Conservation (phyloP, 2,888 invertebrate genomes). For the Rotaria macrura region DNA sequence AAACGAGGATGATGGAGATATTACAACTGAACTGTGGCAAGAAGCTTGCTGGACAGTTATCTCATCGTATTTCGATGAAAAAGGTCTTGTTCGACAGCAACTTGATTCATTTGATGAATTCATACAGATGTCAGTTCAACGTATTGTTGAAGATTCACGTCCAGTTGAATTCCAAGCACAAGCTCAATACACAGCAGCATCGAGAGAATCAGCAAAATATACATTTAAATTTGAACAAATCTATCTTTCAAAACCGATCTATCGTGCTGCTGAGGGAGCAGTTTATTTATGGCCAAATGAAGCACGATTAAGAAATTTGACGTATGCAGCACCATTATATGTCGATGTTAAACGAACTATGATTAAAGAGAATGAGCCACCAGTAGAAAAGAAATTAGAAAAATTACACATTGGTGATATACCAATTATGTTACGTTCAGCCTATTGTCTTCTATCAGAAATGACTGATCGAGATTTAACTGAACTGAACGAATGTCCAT, state of each 20-base stretch:
- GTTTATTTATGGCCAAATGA: constrained; percentile 65
- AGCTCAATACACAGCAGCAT: constrained; percentile 85
- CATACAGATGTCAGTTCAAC: constrained; percentile 97
- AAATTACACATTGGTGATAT: constrained; percentile 75
- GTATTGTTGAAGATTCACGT: constrained; percentile 97
- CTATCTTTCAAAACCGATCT: constrained; percentile 94
- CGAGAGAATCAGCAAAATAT: constrained; percentile 79
- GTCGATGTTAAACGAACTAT: constrained; percentile 95
- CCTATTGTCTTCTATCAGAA: constrained; percentile 84
- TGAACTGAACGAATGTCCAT: constrained; percentile 94
- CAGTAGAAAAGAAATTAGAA: constrained; percentile 59
- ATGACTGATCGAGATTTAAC: constrained; percentile 95
- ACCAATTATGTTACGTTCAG: constrained; percentile 95
- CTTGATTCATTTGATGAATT: constrained; percentile 98
- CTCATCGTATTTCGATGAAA: constrained; percentile 98
- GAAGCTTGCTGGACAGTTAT: constrained; percentile 99
- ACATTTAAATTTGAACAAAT: constrained; percentile 94
- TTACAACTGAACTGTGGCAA: constrained; percentile 94
- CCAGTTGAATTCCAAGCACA: constrained; percentile 91
- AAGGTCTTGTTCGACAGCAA: constrained; percentile 95
- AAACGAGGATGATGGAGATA: constrained; percentile 62
- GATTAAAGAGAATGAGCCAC: constrained; percentile 71
- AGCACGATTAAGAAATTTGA: constrained; percentile 85
- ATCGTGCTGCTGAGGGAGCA: constrained; percentile 98
- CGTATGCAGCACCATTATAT: constrained; percentile 90